Conservation (phyloP, 2,888 invertebrate species). For the Limnephilus auricula region DNA sequence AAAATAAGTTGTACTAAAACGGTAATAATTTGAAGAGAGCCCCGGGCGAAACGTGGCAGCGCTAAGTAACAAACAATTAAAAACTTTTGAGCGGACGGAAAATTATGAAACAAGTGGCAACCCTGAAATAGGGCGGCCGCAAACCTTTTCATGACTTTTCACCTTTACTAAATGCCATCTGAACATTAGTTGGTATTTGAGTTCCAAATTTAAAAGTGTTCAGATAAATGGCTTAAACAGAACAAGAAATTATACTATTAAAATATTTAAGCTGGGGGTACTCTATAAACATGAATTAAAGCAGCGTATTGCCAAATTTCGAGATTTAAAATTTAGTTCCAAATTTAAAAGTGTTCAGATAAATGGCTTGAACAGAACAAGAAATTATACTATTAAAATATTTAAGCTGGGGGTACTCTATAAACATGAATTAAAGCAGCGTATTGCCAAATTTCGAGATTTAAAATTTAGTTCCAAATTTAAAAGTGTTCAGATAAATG, state of each 20-base stretch:
- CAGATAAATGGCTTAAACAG: not conserved
- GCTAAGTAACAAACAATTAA: conserved; percentile 60
- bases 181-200: not conserved
- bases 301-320: too few species aligned
- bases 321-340: too few species aligned
- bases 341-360: not conserved
- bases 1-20: conserved; percentile 34
- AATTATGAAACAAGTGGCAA: conserved; percentile 52
- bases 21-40: not conserved
- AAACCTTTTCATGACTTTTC: not conserved
- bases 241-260: not conserved
- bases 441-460: too few species aligned
- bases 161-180: not conserved
- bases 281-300: too few species aligned
- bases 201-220: not conserved
- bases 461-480: too few species aligned
- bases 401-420: too few species aligned
- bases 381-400: not conserved
- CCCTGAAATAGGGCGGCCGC: not conserved
- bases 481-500: not conserved
- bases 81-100: conserved; percentile 56
- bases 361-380: not conserved
- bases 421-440: too few species aligned
- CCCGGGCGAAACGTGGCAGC: not conserved
- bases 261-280: not conserved